Conservation (phyloP, 1,140 invertebrate genomes). For the Bombus terrestris region DNA sequence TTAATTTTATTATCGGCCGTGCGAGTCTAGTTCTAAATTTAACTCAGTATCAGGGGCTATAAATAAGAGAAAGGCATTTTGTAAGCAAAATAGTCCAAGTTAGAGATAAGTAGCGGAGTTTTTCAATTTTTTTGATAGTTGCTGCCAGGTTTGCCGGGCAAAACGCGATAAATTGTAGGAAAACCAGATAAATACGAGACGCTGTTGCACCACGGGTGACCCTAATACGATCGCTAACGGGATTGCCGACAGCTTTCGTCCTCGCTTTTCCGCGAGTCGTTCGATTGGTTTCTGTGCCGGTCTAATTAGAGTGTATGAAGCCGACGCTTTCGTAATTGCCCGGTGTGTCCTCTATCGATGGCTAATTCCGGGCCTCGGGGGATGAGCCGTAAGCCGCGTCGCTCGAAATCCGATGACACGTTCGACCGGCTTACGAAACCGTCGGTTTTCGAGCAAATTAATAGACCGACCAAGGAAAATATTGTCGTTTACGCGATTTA, state of each 20-base stretch:
- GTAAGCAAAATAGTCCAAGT: no score
- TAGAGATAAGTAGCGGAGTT: neutral
- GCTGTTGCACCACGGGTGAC: conserved; percentile 26
- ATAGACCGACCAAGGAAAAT: conserved; percentile 24
- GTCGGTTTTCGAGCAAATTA: conserved; percentile 41
- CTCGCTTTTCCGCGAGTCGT: conserved; percentile 48
- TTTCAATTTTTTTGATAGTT: neutral
- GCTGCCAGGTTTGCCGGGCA: no score
- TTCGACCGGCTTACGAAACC: conserved; percentile 40
- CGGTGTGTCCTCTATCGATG: conserved; percentile 46
- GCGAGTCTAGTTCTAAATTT: no score
- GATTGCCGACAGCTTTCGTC: conserved; percentile 52
- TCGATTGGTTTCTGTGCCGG: conserved; percentile 54
- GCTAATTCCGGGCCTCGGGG: conserved; percentile 39
- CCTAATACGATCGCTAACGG: conserved; percentile 57
- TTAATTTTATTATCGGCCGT: neutral
- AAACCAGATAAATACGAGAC: conserved; percentile 20
- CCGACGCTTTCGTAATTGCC: conserved; percentile 52
- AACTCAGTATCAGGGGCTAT: no score
- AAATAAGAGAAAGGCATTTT: no score
- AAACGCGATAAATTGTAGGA: conserved; percentile 4
- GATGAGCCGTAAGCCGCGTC: conserved; percentile 43
- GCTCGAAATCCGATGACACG: conserved; percentile 44
- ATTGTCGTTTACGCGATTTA: neutral
- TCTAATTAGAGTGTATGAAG: conserved; percentile 61